A percentile compares a stretch with the other conserved stretches of the same genome.
These are phyloP conservation scores for Drosophila grimshawi DNA, from an alignment of 1,140 invertebrate genomes.

Conservation along the genomic window DNA sequence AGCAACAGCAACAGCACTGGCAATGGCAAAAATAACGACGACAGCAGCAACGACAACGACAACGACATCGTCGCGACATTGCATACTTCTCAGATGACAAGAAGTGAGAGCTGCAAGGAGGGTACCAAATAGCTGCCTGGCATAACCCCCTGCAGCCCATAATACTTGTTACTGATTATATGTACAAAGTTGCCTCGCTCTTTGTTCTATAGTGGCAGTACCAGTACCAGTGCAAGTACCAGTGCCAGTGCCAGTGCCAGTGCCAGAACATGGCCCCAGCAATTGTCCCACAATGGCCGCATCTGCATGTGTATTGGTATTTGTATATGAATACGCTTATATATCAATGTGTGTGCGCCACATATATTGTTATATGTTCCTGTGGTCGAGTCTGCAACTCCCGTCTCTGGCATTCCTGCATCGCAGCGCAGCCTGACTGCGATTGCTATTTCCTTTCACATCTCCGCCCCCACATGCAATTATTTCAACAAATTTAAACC, in stretches of 20 bases:
- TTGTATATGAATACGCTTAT: conserved; percentile 15
- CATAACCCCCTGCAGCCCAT: conserved; percentile 54
- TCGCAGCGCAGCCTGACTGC: conserved; percentile 59
- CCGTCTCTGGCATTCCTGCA: conserved; percentile 40
- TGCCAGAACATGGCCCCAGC: conserved; percentile 43
- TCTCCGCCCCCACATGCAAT: conserved; percentile 60
- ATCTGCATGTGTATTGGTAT: conserved; percentile 44
- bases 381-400: conserved; percentile 65
- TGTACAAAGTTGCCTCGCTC: conserved; percentile 79
- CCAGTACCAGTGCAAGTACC: conserved; percentile 37
- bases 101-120: conserved; percentile 4
- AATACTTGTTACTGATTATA: conserved; percentile 79
- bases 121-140: conserved; percentile 71
- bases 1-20: conserved; percentile 2
- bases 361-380: conserved; percentile 58
- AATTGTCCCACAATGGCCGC: conserved; percentile 36
- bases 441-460: conserved; percentile 70
- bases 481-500: conserved; percentile 83
- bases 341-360: conserved; percentile 4
- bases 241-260: conserved; percentile 36
- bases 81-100: conserved; percentile 80
- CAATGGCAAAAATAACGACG: conserved; percentile 44
- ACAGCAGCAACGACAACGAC: conserved; percentile 56
- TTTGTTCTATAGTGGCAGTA: conserved; percentile 66
- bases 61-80: conserved; percentile 53